Percentiles rank a stretch among this genome's conserved stretches.
Evolutionary conservation across 37 sponge, comb jelly and placozoan species (phyloP).

Genomic region (Tethya wilhelma): DNA sequence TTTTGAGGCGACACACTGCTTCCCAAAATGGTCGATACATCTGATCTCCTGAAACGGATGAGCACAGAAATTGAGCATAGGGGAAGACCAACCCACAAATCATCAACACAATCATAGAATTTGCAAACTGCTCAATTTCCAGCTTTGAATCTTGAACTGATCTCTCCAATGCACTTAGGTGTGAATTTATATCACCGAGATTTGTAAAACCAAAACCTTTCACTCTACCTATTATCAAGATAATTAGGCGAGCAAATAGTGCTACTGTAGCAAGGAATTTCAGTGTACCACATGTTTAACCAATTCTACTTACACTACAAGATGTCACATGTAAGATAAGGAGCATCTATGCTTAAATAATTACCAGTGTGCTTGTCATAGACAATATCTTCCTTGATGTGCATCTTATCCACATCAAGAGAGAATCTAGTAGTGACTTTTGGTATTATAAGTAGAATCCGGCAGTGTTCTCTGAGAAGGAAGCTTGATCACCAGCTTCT

Average conservation of each 20-base stretch:
- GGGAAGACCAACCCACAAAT: slow-evolving; percentile 5
- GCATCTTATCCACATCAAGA: slow-evolving; percentile 1
- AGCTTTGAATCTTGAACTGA: background rate
- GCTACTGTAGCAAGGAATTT: too few relatives aligned
- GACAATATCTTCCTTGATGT: too few relatives aligned
- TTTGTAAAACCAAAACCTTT: background rate
- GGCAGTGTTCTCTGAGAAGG: slow-evolving; percentile 16
- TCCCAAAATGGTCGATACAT: background rate
- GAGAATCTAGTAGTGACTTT: slow-evolving; percentile 17
- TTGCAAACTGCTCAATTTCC: background rate
- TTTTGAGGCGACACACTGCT: background rate
- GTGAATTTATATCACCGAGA: slow-evolving; percentile 4
- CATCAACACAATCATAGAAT: slow-evolving; percentile 12
- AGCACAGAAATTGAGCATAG: slow-evolving; percentile 14
- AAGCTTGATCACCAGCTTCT: background rate
- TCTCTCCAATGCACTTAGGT: background rate
- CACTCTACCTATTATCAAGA: too few relatives aligned
- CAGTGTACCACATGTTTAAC: too few relatives aligned
- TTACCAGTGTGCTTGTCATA: too few relatives aligned
- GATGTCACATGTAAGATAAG: too few relatives aligned
- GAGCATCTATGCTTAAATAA: too few relatives aligned
- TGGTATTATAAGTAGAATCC: slow-evolving; percentile 1
- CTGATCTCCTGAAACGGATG: background rate
- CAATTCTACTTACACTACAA: too few relatives aligned
- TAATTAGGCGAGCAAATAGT: too few relatives aligned